Evolutionary conservation across 2,888 invertebrate genomes (phyloP), one percentile per base, ranked within the genome.

Genomic region (Drosophila paramelanica): DNA sequence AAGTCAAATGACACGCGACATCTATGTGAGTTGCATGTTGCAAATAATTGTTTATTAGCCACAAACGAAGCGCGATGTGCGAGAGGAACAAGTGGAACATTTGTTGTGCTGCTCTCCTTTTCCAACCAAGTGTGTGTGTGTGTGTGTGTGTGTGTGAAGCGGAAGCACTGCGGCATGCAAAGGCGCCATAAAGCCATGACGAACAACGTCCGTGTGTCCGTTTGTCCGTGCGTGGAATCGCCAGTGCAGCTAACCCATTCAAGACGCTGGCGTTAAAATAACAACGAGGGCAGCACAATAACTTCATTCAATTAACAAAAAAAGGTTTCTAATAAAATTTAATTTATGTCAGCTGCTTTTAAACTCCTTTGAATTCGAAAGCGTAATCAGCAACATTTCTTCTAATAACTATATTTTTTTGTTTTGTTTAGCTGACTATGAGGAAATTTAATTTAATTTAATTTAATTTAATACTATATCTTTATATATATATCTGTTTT

Each of bases 101-200:
- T 56, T 31, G n/a, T 39, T 70, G 59, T 66, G 38, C 31, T 17
- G 10, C 60, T 42, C 47, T 25, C 25, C 36, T 39, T 27, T 23
- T n/a, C 25, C 10, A 47, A 43, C 25, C 53, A 1, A 38, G 59
- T 43, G 31, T 59, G 23, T 58, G 45, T 58, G 47, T 36, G 41
- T 56, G 42, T 51, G 45, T 61, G 42, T 52, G 33, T 67, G 55
- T 67, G 50, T 72, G 42, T 58, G 49, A 53, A 59, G 67, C 75
- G 85, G 81, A 88, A 86, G 69, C 73, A 62, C 70, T 73, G 67
- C 76, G 73, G 80, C 87, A 82, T 84, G 79, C 82, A 82, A 84
- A 79, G 80, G 69, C 77, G 80, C 80, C 80, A 85, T 84, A 82
- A 82, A 77, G 77, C 75, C 75, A 67, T 76, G 82, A 67, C 57